Base-by-base conservation (phyloP, 1,140 invertebrate genomes). In the Sinonovacula constricta region DNA sequence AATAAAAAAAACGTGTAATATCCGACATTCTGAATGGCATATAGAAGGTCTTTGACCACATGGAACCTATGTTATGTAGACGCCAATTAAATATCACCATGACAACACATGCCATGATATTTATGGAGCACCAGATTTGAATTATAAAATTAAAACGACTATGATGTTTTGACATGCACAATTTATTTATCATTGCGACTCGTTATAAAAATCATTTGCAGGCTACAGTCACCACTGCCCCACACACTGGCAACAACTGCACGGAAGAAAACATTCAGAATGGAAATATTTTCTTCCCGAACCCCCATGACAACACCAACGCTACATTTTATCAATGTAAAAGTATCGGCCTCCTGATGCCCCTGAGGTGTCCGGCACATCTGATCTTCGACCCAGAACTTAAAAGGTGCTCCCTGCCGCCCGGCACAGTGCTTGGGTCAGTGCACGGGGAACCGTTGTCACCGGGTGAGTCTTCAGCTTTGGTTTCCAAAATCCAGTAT, bases 221-320 rank as follows among this genome's bases (percentile, higher is more conserved):
- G 51, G 30, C 33, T 4, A 18, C 36, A 24, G 30, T 56, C 1
- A 69, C 66, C 66, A 1, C 53, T 56, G 7, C 15, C 26, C 24
- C 49, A 33, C 26, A 28, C 26, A 24, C 26, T 67, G 3, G 45
- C 28, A 77, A 59, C 56, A 74, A 75, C 12, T 83, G 82, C 56
- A 80, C 71, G 0, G 39, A 30, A 36, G 24, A 72, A 26, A 69
- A 69, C 22, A 30, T 81, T 14, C 49, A 56, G 18, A 45, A 22
- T 26, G 79, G 79, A 10, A 60, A 68, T 36, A 30, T 81, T 15
- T 76, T 76, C 72, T n/a, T n/a, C n/a, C n/a, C n/a, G n/a, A n/a
- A n/a, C n/a, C n/a, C n/a, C n/a, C n/a, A n/a, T n/a, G n/a, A 81
- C 79, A 36, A 30, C 70, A n/a, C n/a, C n/a, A n/a, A n/a, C n/a